Percentiles rank a stretch among this genome's conserved stretches.
phyloP scores from a whole-genome alignment of 2,113 vertebrate genomes.

The Mormyrus lacerda region DNA sequence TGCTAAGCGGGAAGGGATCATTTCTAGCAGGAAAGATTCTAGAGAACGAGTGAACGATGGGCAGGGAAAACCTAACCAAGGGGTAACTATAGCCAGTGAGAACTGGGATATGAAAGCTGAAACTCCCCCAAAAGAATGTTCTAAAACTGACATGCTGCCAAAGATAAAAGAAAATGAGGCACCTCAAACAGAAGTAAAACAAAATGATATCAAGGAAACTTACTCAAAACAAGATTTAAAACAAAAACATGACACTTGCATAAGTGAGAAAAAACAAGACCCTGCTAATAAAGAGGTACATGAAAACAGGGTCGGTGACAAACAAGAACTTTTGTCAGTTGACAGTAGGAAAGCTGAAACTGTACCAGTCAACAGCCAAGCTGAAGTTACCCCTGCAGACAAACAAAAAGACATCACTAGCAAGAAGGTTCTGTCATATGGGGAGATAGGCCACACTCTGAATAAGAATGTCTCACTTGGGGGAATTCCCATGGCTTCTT shows the following conservation, averaged over 20 bases:
- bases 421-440: neutral
- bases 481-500: neutral
- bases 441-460: neutral
- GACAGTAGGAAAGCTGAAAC: neutral
- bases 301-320: neutral
- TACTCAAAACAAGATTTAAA: neutral
- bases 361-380: constrained; percentile 31
- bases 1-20: neutral
- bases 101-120: neutral
- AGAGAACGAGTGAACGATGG: neutral
- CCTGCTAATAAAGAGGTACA: neutral
- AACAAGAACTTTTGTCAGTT: neutral
- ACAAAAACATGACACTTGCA: neutral
- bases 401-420: neutral
- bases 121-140: neutral
- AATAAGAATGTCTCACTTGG: neutral
- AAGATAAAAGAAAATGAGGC: neutral
- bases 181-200: neutral
- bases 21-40: constrained; percentile 12
- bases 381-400: constrained; percentile 5
- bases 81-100: neutral
- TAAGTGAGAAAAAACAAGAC: neutral
- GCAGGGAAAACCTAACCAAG: neutral
- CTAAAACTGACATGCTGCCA: neutral
- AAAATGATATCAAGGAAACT: neutral